Base-by-base conservation (phyloP, 2,888 invertebrate species). In the Auanema freiburgensis region DNA sequence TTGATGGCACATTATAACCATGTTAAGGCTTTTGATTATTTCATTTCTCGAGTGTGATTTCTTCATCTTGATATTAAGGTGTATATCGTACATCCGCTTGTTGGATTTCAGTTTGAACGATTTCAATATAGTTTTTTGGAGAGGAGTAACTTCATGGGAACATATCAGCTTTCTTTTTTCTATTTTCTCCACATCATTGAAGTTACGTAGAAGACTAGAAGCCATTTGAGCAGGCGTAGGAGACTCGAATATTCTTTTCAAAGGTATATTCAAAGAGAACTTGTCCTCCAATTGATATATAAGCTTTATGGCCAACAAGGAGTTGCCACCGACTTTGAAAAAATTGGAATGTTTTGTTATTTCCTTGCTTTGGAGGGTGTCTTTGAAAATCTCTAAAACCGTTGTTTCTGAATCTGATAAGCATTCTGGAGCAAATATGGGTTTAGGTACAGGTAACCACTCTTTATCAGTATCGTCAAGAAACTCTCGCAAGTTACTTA, bases 261-360 rank as follows among this genome's bases (percentile, higher is more conserved):
- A n/a, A 10, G 72, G 66, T n/a, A 72, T 21, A 6, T 59, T 55
- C 2, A 63, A 57, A 43, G 40, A 44, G 10, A 72, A 33, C 18
- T 57, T 16, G 6, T 65, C 58, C 12, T 62, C 52, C 10, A 79
- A 41, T 14, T 42, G 40, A 54, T 68, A 60, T 2, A 67, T 67
- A 14, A 76, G 24, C 41, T 65, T 63, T 55, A 72, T 67, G 10
- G 79, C 79, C 14, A 62, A 49, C 10, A 79, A 55, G 2, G 79
- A 79, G 55, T 79, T 72, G 0, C 77, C 76, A n/a, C 79, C 79
- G 18, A 59, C 12, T 5, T 64, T 58, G 57, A 79, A 79, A 51
- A 79, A 79, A 53, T 79, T 71, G 2, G 57, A 33, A 10, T 67
- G 53, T 2, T 51, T 42, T 1, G 46, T 42, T 10, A 72, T 33